phyloP scores from a whole-genome alignment of 1,140 invertebrate species.

The Drosophila mayri region DNA sequence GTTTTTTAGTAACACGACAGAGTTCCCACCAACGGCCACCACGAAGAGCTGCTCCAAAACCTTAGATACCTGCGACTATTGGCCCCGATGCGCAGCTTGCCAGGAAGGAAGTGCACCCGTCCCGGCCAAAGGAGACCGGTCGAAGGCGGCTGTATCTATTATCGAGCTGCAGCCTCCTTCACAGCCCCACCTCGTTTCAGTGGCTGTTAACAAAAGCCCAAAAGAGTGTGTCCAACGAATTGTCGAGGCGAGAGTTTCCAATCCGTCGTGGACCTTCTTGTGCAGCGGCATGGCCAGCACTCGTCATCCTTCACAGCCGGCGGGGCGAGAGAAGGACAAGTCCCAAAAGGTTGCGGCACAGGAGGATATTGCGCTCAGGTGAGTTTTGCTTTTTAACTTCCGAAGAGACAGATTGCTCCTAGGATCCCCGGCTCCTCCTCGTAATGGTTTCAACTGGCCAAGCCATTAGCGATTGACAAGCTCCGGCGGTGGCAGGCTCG shows the following conservation, averaged over 20 bases:
- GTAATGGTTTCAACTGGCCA: conserved; percentile 13
- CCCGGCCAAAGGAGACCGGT: conserved; percentile 12
- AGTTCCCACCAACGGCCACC: conserved; percentile 28
- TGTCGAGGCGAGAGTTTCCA: background rate
- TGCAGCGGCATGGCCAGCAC: conserved; percentile 57
- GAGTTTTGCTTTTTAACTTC: conserved; percentile 19
- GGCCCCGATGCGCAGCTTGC: conserved; percentile 75
- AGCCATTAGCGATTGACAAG: conserved; percentile 39
- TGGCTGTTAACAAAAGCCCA: conserved; percentile 51
- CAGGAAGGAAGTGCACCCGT: conserved; percentile 20
- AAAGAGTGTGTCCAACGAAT: conserved; percentile 7
- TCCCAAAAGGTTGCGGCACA: background rate
- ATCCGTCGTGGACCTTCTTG: conserved; percentile 61
- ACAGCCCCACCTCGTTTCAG: conserved; percentile 46
- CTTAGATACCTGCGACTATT: conserved; percentile 71
- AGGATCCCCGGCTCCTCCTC: background rate
- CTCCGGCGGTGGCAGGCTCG: background rate
- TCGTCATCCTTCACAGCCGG: conserved; percentile 1
- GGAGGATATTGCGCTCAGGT: conserved; percentile 28
- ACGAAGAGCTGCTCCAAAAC: conserved; percentile 60
- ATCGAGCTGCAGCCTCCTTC: background rate
- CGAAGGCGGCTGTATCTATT: background rate
- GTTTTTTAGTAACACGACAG: conserved; percentile 37
- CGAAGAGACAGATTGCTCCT: conserved; percentile 20
- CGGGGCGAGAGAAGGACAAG: background rate